phyloP scores from a whole-genome alignment of 1,140 invertebrate species.

The Caenorhabditis brenneri region DNA sequence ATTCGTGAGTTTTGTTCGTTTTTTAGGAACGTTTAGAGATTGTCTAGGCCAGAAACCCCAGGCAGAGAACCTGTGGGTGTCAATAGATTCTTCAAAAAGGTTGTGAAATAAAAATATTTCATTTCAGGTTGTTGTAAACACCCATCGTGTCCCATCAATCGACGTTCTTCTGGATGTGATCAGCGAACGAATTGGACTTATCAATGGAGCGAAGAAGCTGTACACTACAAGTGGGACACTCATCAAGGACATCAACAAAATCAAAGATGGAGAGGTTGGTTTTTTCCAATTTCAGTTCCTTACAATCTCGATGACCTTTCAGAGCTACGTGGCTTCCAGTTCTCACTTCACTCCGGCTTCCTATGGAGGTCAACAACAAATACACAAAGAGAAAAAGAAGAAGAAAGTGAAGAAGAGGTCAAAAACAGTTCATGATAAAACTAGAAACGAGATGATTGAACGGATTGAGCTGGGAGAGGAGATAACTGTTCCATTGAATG shows the following conservation, averaged over 20 bases:
- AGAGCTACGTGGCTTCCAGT: conserved; percentile 43
- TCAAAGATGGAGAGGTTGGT: conserved; percentile 41
- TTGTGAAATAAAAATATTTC: neutral
- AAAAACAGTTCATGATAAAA: conserved; percentile 4
- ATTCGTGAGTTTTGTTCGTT: no score
- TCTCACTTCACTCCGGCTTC: conserved; percentile 21
- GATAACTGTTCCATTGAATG: neutral
- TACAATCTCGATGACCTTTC: no score
- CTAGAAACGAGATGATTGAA: neutral
- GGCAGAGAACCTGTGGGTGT: neutral
- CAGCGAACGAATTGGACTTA: conserved; percentile 12
- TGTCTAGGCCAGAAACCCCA: no score
- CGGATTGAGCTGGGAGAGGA: neutral
- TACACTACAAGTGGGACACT: conserved; percentile 40
- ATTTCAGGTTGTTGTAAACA: conserved; percentile 34
- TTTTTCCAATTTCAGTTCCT: neutral
- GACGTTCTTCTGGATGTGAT: conserved; percentile 18
- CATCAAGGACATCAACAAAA: conserved; percentile 27
- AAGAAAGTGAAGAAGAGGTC: conserved; percentile 18
- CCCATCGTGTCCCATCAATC: conserved; percentile 2
- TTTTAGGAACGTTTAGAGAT: no score
- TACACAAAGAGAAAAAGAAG: neutral
- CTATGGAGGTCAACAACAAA: conserved; percentile 40
- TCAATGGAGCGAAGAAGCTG: conserved; percentile 38
- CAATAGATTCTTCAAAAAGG: neutral